These are phyloP conservation scores for Brachypodius melanocephalos DNA, from an alignment of 2,113 vertebrate genomes.

Conservation along the genomic window DNA sequence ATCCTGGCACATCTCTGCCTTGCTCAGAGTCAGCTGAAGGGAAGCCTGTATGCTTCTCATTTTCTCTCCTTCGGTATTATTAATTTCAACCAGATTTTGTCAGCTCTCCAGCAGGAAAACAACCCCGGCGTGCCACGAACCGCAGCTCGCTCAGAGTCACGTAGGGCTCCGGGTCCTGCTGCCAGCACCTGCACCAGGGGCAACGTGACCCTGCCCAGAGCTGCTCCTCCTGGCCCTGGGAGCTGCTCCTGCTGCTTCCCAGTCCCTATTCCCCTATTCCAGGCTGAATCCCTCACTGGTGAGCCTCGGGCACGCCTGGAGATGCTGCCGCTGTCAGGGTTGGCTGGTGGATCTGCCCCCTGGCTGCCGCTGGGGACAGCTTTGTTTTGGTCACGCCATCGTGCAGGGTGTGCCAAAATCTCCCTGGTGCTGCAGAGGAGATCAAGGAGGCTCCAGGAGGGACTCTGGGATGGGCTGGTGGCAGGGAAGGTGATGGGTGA, in stretches of 20 bases:
- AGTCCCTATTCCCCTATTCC: fast-evolving
- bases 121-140: background rate
- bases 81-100: constrained; percentile 43
- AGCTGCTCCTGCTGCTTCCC: background rate
- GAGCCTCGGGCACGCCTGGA: fast-evolving
- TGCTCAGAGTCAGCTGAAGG: background rate
- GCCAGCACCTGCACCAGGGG: background rate
- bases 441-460: background rate
- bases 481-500: background rate
- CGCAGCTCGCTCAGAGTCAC: background rate
- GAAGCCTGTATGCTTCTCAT: constrained; percentile 8
- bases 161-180: background rate
- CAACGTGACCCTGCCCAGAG: background rate
- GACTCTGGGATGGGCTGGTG: fast-evolving
- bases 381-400: fast-evolving
- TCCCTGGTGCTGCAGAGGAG: background rate
- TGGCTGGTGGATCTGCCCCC: background rate
- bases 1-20: background rate
- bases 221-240: background rate
- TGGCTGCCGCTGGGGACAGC: fast-evolving
- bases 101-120: background rate
- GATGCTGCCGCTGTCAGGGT: background rate
- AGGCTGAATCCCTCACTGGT: fast-evolving
- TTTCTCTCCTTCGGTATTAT: background rate
- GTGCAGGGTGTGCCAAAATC: fast-evolving